Evolutionary conservation across 2,888 invertebrate species (phyloP).

Genomic region (Andricus quercusramuli): DNA sequence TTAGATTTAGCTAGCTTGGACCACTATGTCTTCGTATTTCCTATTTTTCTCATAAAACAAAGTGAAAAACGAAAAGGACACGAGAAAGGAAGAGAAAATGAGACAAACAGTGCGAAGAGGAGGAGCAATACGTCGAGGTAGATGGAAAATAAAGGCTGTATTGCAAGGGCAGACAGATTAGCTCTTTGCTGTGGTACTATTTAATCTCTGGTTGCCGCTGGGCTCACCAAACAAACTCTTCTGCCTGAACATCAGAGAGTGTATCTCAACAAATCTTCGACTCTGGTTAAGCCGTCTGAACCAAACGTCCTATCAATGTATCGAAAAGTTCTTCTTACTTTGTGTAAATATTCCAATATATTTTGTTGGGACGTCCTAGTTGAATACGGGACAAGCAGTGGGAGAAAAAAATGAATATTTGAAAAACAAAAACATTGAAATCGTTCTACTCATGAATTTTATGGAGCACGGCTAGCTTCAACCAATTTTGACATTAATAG

Average conservation of each 20-base stretch:
- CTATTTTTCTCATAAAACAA: neutral
- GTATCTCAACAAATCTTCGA: neutral
- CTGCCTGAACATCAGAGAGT: neutral
- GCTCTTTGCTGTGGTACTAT: slow-evolving; percentile 71
- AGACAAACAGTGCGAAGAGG: slow-evolving; percentile 44
- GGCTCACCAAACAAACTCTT: slow-evolving; percentile 63
- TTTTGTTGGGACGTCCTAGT: neutral
- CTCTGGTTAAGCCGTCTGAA: neutral
- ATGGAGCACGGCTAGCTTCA: no score
- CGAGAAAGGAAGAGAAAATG: neutral
- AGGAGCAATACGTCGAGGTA: slow-evolving; percentile 48
- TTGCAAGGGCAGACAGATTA: slow-evolving; percentile 65
- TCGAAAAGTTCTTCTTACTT: neutral
- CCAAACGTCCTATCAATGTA: neutral
- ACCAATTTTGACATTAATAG: no score
- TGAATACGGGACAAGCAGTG: no score
- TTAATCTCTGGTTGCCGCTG: slow-evolving; percentile 71
- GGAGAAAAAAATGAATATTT: no score
- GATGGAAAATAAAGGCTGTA: slow-evolving; percentile 43
- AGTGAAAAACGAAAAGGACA: neutral
- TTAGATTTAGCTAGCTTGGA: neutral
- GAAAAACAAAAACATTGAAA: no score
- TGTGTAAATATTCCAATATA: neutral
- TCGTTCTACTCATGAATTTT: no score
- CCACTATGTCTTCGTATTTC: neutral